These are phyloP conservation scores for Sebastiscus albofasciatus DNA, from an alignment of 2,797 vertebrate species.

Conservation along the genomic window DNA sequence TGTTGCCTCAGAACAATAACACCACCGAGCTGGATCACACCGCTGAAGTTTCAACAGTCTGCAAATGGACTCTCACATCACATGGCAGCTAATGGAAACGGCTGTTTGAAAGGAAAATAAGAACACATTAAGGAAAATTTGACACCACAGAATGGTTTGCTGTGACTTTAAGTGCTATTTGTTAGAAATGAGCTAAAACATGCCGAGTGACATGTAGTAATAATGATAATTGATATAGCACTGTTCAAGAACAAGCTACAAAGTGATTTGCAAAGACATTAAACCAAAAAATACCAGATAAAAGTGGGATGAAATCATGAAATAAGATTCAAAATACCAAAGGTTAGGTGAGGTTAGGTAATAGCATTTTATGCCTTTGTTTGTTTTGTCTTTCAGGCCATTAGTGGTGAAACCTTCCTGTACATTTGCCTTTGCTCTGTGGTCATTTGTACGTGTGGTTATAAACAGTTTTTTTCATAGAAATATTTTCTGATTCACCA, in stretches of 20 bases:
- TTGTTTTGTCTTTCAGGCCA: neutral
- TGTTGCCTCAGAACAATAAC: neutral
- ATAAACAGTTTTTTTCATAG: neutral
- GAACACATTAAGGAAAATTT: neutral
- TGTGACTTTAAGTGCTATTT: neutral
- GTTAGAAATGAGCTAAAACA: neutral
- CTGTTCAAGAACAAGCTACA: no score
- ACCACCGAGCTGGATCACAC: neutral
- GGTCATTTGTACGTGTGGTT: neutral
- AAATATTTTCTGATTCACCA: neutral
- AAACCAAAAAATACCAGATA: neutral
- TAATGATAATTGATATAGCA: neutral
- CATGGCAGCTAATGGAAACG: neutral
- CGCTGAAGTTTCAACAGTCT: neutral
- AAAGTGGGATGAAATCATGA: neutral
- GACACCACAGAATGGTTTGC: neutral
- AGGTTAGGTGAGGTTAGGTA: neutral
- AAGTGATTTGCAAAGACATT: neutral
- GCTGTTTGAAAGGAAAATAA: neutral
- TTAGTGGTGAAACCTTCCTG: neutral
- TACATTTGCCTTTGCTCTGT: neutral
- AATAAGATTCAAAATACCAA: neutral
- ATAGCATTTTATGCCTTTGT: neutral
- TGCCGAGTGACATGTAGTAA: neutral
- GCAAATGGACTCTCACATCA: neutral